Base-by-base conservation (phyloP, 2,797 vertebrate genomes). In the Muscicapa comitata region DNA sequence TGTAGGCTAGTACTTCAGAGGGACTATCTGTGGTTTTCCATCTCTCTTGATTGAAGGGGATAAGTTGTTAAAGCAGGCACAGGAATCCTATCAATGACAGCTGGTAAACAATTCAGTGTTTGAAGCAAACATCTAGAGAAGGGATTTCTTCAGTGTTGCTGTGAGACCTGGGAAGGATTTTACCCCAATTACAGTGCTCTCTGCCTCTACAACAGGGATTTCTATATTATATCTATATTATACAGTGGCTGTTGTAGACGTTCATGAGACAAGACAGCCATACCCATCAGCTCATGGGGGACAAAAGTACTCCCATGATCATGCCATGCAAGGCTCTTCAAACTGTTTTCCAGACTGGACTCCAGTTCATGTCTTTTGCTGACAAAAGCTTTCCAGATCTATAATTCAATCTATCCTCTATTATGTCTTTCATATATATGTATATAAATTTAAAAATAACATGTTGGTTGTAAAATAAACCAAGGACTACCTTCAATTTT, bases 41-140 rank as follows among this genome's bases (percentile, higher is more conserved):
- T 38, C 38, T 76, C 55, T 59, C 26, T 78, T 85, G 82, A 84
- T 65, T 84, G 94, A 93, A 95, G 68, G n/a, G 58, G 79, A 75
- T 47, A 40, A 63, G 53, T 45, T 88, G 74, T 80, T 65, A 83
- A 86, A 92, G 63, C 38, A 58, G 50, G 40, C 53, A 75, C 6
- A 75, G n/a, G 40, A 83, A 89, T 73, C 61, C 68, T 84, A 35
- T 47, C 72, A 76, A 43, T 2, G 10, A 38, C 51, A 81, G 26
- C 58, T 55, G 33, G 43, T 42, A 90, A 88, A 68, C 20, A 23
- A 53, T 25, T 70, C 26, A 26, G 51, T 5, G 13, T 81, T 83
- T 59, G 91, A 90, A 86, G 77, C 50, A 83, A 83, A 78, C 47
- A 73, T 18, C 20, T 10, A 65, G 33, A 53, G 24, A 77, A 71